Conservation (phyloP, 1,140 invertebrate genomes). For the Wiebesia pumilae region DNA sequence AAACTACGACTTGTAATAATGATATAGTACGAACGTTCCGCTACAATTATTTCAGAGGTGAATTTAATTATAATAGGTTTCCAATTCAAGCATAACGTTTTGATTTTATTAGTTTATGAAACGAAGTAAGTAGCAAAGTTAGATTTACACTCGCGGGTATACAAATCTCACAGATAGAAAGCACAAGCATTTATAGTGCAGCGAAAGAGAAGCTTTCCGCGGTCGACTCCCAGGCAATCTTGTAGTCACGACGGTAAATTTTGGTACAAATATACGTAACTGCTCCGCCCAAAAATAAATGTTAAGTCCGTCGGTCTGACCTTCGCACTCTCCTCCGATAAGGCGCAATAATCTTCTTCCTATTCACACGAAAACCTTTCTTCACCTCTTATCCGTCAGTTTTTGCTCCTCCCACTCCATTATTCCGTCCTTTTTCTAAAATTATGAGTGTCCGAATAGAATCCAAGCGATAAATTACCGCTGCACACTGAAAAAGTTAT, state of each 20-base stretch:
- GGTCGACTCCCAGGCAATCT: neutral
- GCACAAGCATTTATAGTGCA: neutral
- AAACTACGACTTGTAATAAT: too few species aligned
- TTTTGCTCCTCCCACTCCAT: neutral
- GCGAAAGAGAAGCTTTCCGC: neutral
- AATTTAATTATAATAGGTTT: too few species aligned
- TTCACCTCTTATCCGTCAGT: neutral
- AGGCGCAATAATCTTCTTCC: neutral
- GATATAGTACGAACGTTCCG: too few species aligned
- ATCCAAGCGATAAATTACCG: too few species aligned
- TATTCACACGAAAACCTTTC: neutral
- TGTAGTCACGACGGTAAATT: neutral
- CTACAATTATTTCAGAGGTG: too few species aligned
- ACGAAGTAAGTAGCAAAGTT: neutral
- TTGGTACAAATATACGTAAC: neutral
- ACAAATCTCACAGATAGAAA: neutral
- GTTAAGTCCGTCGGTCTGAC: neutral
- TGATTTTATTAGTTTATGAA: too few species aligned
- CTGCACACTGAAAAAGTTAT: too few species aligned
- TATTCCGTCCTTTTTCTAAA: neutral
- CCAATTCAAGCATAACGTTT: too few species aligned
- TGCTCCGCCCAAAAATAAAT: neutral
- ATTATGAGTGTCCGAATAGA: neutral
- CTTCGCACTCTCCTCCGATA: constrained; percentile 6
- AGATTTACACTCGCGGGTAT: neutral